phyloP scores from a whole-genome alignment of 2,113 vertebrate genomes.

The Alligator sinensis region DNA sequence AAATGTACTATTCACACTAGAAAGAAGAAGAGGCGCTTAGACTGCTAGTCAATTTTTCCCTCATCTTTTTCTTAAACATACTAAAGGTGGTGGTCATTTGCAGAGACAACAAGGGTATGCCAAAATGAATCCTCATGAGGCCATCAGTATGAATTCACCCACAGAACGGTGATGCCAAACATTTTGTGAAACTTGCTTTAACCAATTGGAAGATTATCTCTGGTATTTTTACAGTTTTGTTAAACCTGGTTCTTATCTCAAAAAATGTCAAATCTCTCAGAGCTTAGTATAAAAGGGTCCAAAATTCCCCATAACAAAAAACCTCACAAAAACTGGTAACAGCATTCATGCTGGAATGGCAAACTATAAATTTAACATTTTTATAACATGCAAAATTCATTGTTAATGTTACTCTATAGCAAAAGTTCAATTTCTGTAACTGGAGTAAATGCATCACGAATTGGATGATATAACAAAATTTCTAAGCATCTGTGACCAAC shows the following conservation, averaged over 20 bases:
- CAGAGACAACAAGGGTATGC: background rate
- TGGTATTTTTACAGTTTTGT: conserved; percentile 5
- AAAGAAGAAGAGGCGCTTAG: background rate
- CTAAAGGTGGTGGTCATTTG: background rate
- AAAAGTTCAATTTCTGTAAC: background rate
- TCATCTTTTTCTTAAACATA: background rate
- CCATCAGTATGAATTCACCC: background rate
- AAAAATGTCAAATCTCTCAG: background rate
- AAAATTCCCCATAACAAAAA: background rate
- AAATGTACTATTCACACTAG: background rate
- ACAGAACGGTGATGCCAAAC: background rate
- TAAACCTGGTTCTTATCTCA: background rate
- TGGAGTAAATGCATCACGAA: background rate
- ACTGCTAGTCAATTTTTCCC: background rate
- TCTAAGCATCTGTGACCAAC: background rate
- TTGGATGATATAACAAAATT: background rate
- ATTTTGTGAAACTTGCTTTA: background rate
- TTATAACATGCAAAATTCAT: background rate
- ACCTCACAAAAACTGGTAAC: background rate
- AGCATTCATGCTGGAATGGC: background rate
- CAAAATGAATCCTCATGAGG: background rate
- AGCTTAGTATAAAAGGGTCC: background rate
- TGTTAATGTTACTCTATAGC: background rate
- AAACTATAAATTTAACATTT: background rate
- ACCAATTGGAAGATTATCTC: background rate